Conservation (phyloP, 2,797 vertebrate species). For the Halcyon badia region DNA sequence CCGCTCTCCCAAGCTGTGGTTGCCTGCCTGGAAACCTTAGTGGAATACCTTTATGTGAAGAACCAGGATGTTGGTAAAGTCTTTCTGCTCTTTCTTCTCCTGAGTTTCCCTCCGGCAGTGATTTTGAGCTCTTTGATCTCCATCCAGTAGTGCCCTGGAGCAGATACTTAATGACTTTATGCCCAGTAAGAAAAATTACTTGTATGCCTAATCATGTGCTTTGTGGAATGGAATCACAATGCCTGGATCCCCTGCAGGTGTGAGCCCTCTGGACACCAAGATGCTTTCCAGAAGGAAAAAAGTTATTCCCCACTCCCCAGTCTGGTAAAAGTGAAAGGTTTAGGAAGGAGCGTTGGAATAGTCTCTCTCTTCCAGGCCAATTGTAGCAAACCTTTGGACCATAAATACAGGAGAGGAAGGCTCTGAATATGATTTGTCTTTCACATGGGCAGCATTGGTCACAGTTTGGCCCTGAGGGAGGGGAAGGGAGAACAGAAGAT, state of each 20-base stretch:
- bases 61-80: conserved; percentile 85
- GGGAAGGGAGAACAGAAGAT: neutral
- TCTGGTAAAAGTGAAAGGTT: neutral
- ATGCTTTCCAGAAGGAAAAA: neutral
- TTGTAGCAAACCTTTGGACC: neutral
- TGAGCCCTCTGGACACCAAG: neutral
- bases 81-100: neutral
- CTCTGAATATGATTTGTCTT: neutral
- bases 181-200: conserved; percentile 5
- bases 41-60: conserved; percentile 86
- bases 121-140: conserved; percentile 34
- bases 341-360: neutral
- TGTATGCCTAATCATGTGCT: neutral
- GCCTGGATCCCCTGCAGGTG: neutral
- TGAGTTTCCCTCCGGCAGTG: neutral
- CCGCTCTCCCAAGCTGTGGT: conserved; percentile 86
- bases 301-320: neutral
- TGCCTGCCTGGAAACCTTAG: conserved; percentile 88
- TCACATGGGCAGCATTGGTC: accelerated
- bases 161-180: conserved; percentile 17
- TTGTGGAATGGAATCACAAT: neutral
- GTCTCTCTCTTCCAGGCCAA: neutral
- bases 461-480: neutral
- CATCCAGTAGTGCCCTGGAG: neutral
- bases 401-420: neutral